Conservation (phyloP, 2,888 invertebrate genomes). For the Philereme vetulata region DNA sequence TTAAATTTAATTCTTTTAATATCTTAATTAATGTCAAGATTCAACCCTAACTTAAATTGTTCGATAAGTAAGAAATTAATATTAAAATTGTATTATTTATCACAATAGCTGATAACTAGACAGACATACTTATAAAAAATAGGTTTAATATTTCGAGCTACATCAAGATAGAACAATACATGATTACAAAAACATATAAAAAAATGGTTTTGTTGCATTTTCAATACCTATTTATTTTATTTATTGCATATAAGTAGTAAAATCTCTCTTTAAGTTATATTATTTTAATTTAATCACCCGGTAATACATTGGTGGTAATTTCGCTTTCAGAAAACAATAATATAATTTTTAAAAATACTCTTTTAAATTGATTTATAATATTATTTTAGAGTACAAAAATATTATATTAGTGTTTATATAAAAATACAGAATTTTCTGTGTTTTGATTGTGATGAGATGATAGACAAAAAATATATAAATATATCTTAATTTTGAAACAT, state of each 20-base stretch:
- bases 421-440: background rate
- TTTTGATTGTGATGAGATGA: background rate
- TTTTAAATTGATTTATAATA: background rate
- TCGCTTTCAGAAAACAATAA: conserved; percentile 7
- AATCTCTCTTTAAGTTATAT: conserved; percentile 2
- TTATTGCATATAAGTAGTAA: conserved; percentile 10
- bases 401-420: too few relatives aligned
- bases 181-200: background rate
- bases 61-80: conserved; percentile 22
- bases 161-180: background rate
- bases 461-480: too few relatives aligned
- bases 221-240: background rate
- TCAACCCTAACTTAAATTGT: conserved; percentile 37
- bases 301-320: conserved; percentile 24
- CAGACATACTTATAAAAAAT: background rate
- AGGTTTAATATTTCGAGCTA: background rate
- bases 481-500: too few relatives aligned
- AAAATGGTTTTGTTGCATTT: background rate
- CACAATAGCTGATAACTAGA: conserved; percentile 8
- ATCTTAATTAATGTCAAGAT: conserved; percentile 22
- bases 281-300: conserved; percentile 7
- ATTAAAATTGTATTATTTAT: conserved; percentile 6
- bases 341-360: background rate
- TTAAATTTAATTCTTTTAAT: conserved; percentile 2
- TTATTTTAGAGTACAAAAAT: background rate